phyloP scores from a whole-genome alignment of 1,140 invertebrate species.

The Penaeus indicus region DNA sequence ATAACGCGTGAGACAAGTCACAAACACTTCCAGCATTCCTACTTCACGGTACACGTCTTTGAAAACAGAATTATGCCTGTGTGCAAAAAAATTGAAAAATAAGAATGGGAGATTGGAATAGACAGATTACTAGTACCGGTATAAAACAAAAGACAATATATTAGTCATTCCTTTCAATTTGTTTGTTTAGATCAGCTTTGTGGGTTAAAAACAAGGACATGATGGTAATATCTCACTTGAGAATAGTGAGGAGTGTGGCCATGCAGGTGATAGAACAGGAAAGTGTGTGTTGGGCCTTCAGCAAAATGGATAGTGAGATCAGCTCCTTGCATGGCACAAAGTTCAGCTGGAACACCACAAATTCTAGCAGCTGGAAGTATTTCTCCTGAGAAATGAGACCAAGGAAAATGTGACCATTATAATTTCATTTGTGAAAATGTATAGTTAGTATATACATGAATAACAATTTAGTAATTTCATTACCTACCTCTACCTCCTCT shows the following conservation, averaged over 20 bases:
- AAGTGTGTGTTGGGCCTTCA: conserved; percentile 85
- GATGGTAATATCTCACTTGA: conserved; percentile 76
- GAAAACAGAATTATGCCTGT: conserved; percentile 89
- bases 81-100: conserved; percentile 67
- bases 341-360: conserved; percentile 96
- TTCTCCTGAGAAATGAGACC: conserved; percentile 78
- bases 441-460: too few relatives aligned
- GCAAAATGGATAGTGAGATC: conserved; percentile 92
- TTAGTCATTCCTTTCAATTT: too few relatives aligned
- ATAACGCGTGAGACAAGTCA: conserved; percentile 91
- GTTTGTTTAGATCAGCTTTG: too few relatives aligned
- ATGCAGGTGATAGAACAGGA: conserved; percentile 58
- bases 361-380: conserved; percentile 95
- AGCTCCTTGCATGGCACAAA: conserved; percentile 99
- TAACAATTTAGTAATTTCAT: too few relatives aligned
- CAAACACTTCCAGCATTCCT: conserved; percentile 96
- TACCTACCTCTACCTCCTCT: too few relatives aligned
- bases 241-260: conserved; percentile 84
- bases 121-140: conserved; percentile 1
- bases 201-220: neutral
- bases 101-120: conserved; percentile 8
- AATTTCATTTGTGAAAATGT: too few relatives aligned
- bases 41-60: conserved; percentile 99
- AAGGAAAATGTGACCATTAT: neutral
- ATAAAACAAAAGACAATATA: too few relatives aligned